Evolutionary conservation across 2,113 vertebrate species (phyloP), one percentile per base, ranked within the genome.

Genomic region (Peucedramus taeniatus): DNA sequence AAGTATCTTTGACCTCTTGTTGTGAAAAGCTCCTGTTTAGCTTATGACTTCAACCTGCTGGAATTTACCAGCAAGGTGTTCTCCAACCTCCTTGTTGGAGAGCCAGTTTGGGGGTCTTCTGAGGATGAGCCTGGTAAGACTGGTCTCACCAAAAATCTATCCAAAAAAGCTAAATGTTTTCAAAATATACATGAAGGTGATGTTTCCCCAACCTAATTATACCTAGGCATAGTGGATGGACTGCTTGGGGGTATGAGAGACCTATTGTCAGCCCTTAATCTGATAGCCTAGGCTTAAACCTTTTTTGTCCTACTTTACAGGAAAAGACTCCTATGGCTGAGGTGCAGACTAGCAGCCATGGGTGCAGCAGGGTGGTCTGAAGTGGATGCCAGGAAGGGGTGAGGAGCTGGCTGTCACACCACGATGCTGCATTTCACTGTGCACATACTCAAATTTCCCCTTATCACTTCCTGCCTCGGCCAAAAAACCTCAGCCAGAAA

Each of bases 271-370:
- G 13, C 7, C 15, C 27, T 70, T 61, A 18, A 22, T 56, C 8
- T 37, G 24, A 33, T 60, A 20, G 21, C 8, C 24, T 40, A 31
- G 31, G 33, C 6, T 49, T 19, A 50, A 59, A 33, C 6, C 6
- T 6, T 50, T 27, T 69, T n/a, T 4, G 60, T 87, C 22, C 11
- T 17, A 1, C 24, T 54, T 54, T 26, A 44, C 6, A 42, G 28
- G 27, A 37, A 21, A 63, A n/a, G 10, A 0, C 4, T 2, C 1
- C 10, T 12, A 1, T 26, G 23, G 19, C 20, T 33, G 39, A 49
- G 21, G 10, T 15, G 11, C 22, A 50, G n/a, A 7, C 17, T 11
- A 33, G 18, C 24, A 68, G 10, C 28, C 0, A 0, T 6, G 39
- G 10, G 31, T 33, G 53, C 64, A 76, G 39, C 13, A 27, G 42